Base-by-base conservation (phyloP, 2,797 vertebrate genomes). In the Mormyrops attenuatus region DNA sequence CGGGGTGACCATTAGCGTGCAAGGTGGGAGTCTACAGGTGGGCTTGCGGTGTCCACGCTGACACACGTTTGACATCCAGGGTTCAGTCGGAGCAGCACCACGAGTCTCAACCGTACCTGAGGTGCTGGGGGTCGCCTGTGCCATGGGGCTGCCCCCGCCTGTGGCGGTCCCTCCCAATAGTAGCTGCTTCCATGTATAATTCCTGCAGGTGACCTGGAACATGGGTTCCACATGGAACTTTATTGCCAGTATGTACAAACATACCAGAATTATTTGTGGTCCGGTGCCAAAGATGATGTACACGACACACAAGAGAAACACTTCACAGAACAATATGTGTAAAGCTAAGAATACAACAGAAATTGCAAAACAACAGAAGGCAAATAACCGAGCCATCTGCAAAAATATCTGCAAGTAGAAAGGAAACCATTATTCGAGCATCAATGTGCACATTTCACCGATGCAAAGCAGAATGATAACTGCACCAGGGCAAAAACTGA, bases 171-270 rank as follows among this genome's bases (percentile, higher is more conserved):
- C 85, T 0, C 90, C 92, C 91, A 95, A 89, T 66, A 94, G 92
- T 88, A 97, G 93, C 88, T 96, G 95, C 89, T 93, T 96, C 86
- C 90, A 93, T 91, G 95, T 92, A 88, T 98, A 99, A 92, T 95
- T 97, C 93, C 95, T 96, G 92, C 95, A 97, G 15, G 93, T 96
- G 88, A 98, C 95, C 98, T 99, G 91, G 91, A 92, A 93, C 90
- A 90, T 6, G 87, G 91, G 93, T 92, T 38, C 88, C 52, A 5
- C 44, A 44, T 41, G n/a, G 2, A 30, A 87, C 66, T 38, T 69
- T 15, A 69, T 34, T 34, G 30, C 4, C 66, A 34, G 26, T 69
- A 69, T 69, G 66, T 69, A 63, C 66, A 69, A 34, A 30, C 63
- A 66, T 30, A 30, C 63, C 22, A 26, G 22, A 30, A 34, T 66